A percentile compares a stretch with the other conserved stretches of the same genome.
Conservation (phyloP, 2,113 vertebrate species). For the human (Homo sapiens) region GRCh38 chr1:195579501-195580000, state of each 20-base stretch:
- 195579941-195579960: background rate
- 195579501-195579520: background rate
- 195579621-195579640: background rate
- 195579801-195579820: background rate
- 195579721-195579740: background rate
- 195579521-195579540: no score
- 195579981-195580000: background rate
- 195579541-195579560: background rate
- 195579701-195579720: background rate
- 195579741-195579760: background rate
- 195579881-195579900: background rate
- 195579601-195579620: background rate
- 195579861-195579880: background rate
- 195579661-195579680: background rate
- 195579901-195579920: background rate
- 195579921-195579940: background rate
- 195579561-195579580: background rate
- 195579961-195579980: background rate
- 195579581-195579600: background rate
- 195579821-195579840: background rate
- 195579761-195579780: background rate
- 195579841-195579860: background rate
- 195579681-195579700: background rate
- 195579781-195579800: background rate
- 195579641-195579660: background rate